Base-by-base conservation (phyloP, 2,888 invertebrate species). In the Eupeodes luniger region DNA sequence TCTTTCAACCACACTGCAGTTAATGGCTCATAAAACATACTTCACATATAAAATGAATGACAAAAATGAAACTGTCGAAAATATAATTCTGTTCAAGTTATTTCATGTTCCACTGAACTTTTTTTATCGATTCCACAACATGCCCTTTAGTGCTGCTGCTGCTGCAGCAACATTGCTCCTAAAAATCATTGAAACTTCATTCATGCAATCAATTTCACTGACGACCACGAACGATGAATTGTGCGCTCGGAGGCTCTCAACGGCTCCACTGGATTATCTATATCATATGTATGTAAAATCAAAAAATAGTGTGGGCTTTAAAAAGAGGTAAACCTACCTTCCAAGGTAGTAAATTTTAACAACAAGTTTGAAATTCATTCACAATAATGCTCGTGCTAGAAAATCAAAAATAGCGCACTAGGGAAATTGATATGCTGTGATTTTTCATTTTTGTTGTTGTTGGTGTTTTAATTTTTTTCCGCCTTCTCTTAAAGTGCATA, bases 381-480 rank as follows among this genome's bases (percentile, higher is more conserved):
- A 72, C 72, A 72, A 72, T 59, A 59, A 55, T 51, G 51, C 34
- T 3, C 16, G 40, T 57, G 57, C 44, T 57, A 57, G 70, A 72
- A 57, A 72, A 55, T 72, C 57, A 72, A 72, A 82, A 72, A 77
- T 78, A 83, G 72, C 82, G 10, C 55, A 44, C 64, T 19, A 49
- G 66, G 77, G 72, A 79, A 79, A 84, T 84, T 79, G 57, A 79
- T 74, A 79, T 34, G 66, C 53, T 82, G 49, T 70, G n/a, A 3
- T 57, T 27, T 27, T 1, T 27, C 4, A 2, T 11, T 36, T 16
- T 62, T 40, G 9, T n/a, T 14, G 14, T 14, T 55, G 19, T 27
- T 19, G 19, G 55, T 14, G 7, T 55, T 61, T 16, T 10, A 7
- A 16, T 12, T 6, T 36, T 70, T 70, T 55, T 4, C 55, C 70